These are phyloP conservation scores for Brachionus rubens DNA, from an alignment of 1,140 invertebrate species.

Conservation along the genomic window DNA sequence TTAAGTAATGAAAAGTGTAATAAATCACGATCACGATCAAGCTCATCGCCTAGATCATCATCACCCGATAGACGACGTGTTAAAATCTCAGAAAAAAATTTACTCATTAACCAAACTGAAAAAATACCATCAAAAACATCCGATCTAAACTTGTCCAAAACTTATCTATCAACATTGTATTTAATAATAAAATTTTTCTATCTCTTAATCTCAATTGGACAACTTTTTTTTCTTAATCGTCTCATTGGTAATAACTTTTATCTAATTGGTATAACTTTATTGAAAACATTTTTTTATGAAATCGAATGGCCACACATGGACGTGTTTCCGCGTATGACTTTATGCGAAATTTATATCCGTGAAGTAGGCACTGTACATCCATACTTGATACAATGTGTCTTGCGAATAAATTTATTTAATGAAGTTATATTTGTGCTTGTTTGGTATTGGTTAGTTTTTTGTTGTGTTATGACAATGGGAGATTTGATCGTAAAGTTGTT, in stretches of 20 bases:
- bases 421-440: conserved; percentile 58
- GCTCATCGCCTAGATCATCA: not conserved
- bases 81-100: not conserved
- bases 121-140: not conserved
- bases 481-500: not conserved
- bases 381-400: conserved; percentile 58
- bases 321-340: conserved; percentile 27
- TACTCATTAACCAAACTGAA: not conserved
- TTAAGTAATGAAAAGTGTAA: not conserved
- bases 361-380: conserved; percentile 46
- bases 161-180: conserved; percentile 13
- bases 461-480: conserved; percentile 37
- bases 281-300: conserved; percentile 12
- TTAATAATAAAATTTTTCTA: conserved; percentile 19
- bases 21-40: not conserved
- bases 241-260: conserved; percentile 29
- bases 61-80: not conserved
- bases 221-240: not conserved
- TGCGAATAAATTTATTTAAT: conserved; percentile 60
- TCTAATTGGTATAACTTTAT: not conserved
- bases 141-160: not conserved
- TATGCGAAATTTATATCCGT: conserved; percentile 48
- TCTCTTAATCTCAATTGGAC: not conserved
- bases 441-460: conserved; percentile 59
- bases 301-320: conserved; percentile 44